phyloP scores from a whole-genome alignment of 35 echinoderm and acorn worm genomes.

The Ptychodera flava region DNA sequence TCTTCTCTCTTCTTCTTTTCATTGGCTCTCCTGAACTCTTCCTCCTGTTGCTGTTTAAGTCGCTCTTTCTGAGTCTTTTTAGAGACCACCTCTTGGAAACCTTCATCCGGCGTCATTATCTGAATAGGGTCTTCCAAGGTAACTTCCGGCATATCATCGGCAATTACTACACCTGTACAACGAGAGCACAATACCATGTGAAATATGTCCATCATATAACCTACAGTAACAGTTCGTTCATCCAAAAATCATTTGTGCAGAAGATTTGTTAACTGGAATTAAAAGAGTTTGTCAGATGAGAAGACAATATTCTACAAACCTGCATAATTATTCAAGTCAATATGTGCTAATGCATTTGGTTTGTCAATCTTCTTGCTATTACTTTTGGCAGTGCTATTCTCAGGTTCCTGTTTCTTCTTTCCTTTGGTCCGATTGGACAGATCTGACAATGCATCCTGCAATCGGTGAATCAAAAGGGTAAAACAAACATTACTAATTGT shows the following conservation, averaged over 20 bases:
- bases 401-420: no score
- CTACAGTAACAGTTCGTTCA: no score
- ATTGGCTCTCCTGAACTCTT: conserved; percentile 54
- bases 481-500: no score
- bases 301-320: no score
- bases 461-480: no score
- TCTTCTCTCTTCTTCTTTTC: conserved; percentile 38
- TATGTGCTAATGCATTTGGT: no score
- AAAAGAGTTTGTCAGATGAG: no score
- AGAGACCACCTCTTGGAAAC: conserved; percentile 86
- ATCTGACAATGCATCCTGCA: no score
- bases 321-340: no score
- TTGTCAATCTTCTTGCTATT: no score
- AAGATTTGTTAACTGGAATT: neutral
- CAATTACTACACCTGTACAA: conserved; percentile 80
- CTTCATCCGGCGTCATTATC: conserved; percentile 84
- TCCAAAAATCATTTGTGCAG: neutral
- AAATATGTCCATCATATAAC: neutral
- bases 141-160: conserved; percentile 92
- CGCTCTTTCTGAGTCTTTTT: conserved; percentile 34
- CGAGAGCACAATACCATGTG: neutral
- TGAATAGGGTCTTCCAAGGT: conserved; percentile 90
- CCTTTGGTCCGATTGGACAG: no score
- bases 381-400: no score
- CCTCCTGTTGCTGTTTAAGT: conserved; percentile 32